Evolutionary conservation across 2,888 invertebrate genomes (phyloP).

Genomic region (Athripsodes cinereus): DNA sequence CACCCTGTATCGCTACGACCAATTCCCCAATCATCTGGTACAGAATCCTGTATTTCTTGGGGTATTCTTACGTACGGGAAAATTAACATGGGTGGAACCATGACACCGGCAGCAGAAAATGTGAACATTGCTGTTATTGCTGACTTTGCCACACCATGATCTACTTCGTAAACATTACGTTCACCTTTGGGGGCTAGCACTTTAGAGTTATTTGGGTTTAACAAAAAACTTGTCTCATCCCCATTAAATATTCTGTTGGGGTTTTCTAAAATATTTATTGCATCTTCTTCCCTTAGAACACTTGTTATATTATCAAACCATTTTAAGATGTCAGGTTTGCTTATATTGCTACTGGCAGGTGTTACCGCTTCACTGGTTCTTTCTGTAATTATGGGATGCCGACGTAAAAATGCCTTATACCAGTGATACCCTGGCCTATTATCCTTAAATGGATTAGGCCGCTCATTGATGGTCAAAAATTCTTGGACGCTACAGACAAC

Average conservation of each 20-base stretch:
- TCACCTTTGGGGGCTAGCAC: not conserved
- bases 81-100: constrained; percentile 5
- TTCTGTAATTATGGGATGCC: constrained; percentile 3
- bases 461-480: constrained; percentile 4
- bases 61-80: constrained; percentile 2
- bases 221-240: constrained; percentile 3
- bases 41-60: constrained; percentile 5
- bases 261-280: constrained; percentile 2
- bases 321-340: constrained; percentile 2
- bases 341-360: not conserved
- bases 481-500: constrained; percentile 3
- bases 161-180: constrained; percentile 1
- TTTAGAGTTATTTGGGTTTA: constrained; percentile 3
- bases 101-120: constrained; percentile 3
- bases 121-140: constrained; percentile 1
- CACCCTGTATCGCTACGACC: constrained; percentile 6
- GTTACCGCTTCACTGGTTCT: constrained; percentile 4
- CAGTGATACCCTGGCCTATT: constrained; percentile 2
- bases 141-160: constrained; percentile 5
- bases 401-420: constrained; percentile 5
- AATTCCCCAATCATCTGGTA: constrained; percentile 5
- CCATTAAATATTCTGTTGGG: constrained; percentile 4
- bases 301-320: constrained; percentile 1
- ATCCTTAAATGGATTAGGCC: constrained; percentile 4
- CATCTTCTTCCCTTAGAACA: constrained; percentile 1